Evolutionary conservation across 2,888 invertebrate species (phyloP).

Genomic region (Metellina segmentata): DNA sequence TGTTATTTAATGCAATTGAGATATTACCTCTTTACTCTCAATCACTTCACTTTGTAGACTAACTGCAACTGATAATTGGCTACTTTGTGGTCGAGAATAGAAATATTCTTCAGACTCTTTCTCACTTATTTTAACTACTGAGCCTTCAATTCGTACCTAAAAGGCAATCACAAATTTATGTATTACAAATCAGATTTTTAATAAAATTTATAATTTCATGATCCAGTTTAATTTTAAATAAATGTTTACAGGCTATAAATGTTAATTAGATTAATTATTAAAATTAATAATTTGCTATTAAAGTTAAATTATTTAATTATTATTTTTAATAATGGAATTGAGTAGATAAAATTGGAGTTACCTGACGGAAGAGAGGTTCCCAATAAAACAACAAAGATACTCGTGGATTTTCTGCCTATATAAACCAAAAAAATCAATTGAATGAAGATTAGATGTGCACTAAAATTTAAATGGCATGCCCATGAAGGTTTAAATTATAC

Average conservation of each 20-base stretch:
- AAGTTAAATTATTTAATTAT: too few species aligned
- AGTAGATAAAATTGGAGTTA: slow-evolving; percentile 80
- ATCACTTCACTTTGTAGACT: slow-evolving; percentile 87
- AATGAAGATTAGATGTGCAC: not conserved
- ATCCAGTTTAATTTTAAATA: too few species aligned
- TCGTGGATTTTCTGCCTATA: slow-evolving; percentile 89
- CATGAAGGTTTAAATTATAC: too few species aligned
- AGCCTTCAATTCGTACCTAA: slow-evolving; percentile 93
- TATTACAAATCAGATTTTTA: too few species aligned
- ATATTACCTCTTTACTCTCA: slow-evolving; percentile 85
- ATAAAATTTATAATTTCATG: too few species aligned
- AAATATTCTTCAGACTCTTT: slow-evolving; percentile 92
- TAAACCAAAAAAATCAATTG: slow-evolving; percentile 32
- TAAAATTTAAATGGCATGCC: too few species aligned
- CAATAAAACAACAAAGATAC: slow-evolving; percentile 96
- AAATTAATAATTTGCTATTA: too few species aligned
- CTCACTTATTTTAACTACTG: slow-evolving; percentile 87
- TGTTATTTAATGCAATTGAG: not conserved
- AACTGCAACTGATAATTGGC: slow-evolving; percentile 93
- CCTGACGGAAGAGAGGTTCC: slow-evolving; percentile 90
- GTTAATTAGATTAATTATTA: too few species aligned
- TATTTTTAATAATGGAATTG: too few species aligned
- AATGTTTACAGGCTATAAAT: too few species aligned
- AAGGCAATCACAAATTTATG: not conserved
- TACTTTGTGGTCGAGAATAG: slow-evolving; percentile 89